These are phyloP conservation scores for Propithecus perrieri DNA, from an alignment of 2,797 vertebrate species.

Conservation along the genomic window DNA sequence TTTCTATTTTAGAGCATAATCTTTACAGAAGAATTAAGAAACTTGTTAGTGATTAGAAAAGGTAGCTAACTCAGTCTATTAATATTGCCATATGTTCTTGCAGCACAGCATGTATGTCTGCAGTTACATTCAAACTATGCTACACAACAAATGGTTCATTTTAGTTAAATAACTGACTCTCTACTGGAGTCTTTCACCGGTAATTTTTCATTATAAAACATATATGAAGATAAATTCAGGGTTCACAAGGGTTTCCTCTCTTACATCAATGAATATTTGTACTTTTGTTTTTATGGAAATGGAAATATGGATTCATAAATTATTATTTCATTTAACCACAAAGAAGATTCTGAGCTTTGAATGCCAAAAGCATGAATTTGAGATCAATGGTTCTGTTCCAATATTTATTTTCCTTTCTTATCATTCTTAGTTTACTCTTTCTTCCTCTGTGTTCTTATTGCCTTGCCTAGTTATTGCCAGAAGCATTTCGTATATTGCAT, in stretches of 20 bases:
- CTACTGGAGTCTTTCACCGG: not conserved
- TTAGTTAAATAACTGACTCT: conserved; percentile 70
- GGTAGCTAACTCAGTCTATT: not conserved
- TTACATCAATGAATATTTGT: not conserved
- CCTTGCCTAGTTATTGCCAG: not conserved
- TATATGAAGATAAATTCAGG: not conserved
- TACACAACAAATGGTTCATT: conserved; percentile 28
- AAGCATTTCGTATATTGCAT: not conserved
- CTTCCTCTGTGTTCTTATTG: not conserved
- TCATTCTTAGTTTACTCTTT: not conserved
- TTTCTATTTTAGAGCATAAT: not conserved
- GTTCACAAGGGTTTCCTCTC: not conserved
- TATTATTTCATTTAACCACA: not conserved
- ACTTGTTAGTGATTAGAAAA: not conserved
- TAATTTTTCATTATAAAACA: not conserved
- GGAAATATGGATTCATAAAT: not conserved
- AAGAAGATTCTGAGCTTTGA: not conserved
- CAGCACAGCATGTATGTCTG: not conserved
- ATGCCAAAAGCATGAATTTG: not conserved
- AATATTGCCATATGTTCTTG: not conserved
- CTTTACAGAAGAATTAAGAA: not conserved
- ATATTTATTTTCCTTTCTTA: not conserved
- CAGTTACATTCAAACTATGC: not conserved
- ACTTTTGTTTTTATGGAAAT: not conserved
- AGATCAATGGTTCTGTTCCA: not conserved